Evolutionary conservation across 1,140 invertebrate genomes (phyloP), one percentile per base, ranked within the genome.

Genomic region (Meloidogyne hapla): DNA sequence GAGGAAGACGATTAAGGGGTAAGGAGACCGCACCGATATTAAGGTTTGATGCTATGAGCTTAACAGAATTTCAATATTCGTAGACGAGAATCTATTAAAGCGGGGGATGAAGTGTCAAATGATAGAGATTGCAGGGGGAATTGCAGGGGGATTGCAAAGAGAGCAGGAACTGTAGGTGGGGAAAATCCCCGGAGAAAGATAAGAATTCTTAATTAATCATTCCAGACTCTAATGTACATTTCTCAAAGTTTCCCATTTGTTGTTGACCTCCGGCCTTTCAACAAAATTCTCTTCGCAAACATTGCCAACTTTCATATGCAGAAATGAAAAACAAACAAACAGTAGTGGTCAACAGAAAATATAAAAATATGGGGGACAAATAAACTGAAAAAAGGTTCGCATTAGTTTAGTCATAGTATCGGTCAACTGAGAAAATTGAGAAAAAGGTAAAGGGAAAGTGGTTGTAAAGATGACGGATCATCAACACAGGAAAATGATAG

Each of bases 381-480:
- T 56, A 56, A 56, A 56, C 48, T 56, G 5, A 18, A 33, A 33
- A 67, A 18, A 21, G 28, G 65, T 67, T 42, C 38, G 28, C 38
- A 67, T 33, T 42, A 23, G 15, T 42, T 33, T 42, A 42, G 65
- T 67, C 28, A 33, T 23, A 63, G 21, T 67, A 67, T 33, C 23
- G 65, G 28, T 33, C 28, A 67, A 67, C 21, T 42, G 38, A 67
- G 26, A 56, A 56, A 65, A 15, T 33, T 77, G 25, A 42, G 21
- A 61, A 75, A 76, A 18, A 67, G 23, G 28, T 77, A 38, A 38
- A 15, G 13, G 63, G 23, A 76, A 28, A 56, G 48, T 56, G 48
- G 48, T 56, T n/a, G 12, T 56, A n/a, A n/a, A 56, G 18, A 56
- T 56, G 48, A n/a, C n/a, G 18, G 48, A 56, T 56, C 48, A 56